A percentile compares a stretch with the other conserved stretches of the same genome.
Conservation (phyloP, 2,888 invertebrate genomes). For the Scaptomyza flava region DNA sequence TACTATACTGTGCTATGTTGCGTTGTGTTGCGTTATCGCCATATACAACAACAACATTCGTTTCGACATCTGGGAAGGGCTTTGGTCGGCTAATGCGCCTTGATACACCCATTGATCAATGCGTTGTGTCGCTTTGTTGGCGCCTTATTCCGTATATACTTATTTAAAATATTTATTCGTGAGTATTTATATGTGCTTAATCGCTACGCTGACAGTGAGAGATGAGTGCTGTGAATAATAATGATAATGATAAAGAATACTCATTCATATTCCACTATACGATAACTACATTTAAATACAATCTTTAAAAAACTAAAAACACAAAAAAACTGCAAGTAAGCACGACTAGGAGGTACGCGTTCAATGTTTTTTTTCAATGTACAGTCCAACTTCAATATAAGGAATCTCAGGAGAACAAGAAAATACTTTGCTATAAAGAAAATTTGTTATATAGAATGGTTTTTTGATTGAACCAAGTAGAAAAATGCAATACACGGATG, state of each 20-base stretch:
- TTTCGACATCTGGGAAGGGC: conserved; percentile 34
- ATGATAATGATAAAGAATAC: conserved; percentile 24
- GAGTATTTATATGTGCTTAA: conserved; percentile 3
- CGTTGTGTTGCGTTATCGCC: background rate
- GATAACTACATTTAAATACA: background rate
- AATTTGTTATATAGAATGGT: too few species aligned
- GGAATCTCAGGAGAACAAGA: too few species aligned
- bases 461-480: too few species aligned
- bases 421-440: too few species aligned
- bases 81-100: conserved; percentile 45
- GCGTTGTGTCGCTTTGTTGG: conserved; percentile 33
- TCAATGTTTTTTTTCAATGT: background rate
- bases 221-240: conserved; percentile 39
- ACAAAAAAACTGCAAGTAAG: background rate
- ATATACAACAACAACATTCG: background rate
- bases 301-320: background rate
- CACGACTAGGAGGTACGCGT: background rate
- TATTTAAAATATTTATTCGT: background rate
- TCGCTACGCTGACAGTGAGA: conserved; percentile 47
- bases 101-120: conserved; percentile 59
- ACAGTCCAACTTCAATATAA: background rate
- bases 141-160: conserved; percentile 14
- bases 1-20: background rate
- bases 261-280: conserved; percentile 9
- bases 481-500: too few species aligned